Evolutionary conservation across 2,797 vertebrate species (phyloP).

Genomic region (Siniperca undulata): DNA sequence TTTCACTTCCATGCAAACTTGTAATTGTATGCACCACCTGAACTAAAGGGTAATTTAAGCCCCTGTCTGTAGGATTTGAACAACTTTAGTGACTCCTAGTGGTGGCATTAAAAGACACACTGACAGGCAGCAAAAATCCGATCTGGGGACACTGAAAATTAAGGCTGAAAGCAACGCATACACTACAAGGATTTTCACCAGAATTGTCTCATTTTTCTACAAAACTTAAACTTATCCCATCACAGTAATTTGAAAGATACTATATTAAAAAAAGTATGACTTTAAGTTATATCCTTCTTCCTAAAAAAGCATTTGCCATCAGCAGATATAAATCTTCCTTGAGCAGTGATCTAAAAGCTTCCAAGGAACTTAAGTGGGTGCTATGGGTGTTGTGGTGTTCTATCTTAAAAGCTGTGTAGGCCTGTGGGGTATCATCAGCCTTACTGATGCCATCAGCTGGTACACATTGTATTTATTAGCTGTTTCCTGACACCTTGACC

Average conservation of each 20-base stretch:
- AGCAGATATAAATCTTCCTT: background rate
- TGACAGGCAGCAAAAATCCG: background rate
- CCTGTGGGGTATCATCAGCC: background rate
- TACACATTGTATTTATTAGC: background rate
- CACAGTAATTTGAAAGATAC: background rate
- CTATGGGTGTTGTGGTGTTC: background rate
- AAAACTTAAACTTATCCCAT: too few species aligned
- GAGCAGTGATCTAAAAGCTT: background rate
- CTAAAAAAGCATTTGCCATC: background rate
- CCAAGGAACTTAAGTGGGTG: background rate
- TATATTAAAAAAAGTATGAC: too few species aligned
- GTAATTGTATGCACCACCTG: too few species aligned
- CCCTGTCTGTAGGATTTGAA: too few species aligned
- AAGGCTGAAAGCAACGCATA: background rate
- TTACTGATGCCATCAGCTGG: background rate
- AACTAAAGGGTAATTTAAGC: too few species aligned
- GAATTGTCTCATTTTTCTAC: too few species aligned
- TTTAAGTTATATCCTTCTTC: background rate
- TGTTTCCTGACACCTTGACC: background rate
- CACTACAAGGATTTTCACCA: background rate
- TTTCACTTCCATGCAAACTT: too few species aligned
- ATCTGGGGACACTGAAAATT: background rate
- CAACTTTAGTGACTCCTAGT: background rate
- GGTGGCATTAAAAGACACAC: slow-evolving; percentile 1
- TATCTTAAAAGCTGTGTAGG: background rate